phyloP scores from a whole-genome alignment of 2,888 invertebrate species.

The Agriopis leucophaearia region DNA sequence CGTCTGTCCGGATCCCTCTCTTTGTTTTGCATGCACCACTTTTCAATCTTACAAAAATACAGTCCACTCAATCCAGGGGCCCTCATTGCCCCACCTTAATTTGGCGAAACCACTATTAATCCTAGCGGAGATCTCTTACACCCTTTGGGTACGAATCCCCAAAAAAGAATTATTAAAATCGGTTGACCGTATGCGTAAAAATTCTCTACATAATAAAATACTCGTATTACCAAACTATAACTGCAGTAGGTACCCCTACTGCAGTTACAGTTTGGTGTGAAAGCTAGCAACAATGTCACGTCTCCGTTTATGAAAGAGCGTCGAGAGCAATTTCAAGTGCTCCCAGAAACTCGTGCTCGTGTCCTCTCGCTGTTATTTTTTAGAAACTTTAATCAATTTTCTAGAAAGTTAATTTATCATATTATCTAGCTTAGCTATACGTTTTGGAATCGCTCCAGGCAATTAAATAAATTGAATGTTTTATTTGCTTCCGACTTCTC shows the following conservation, averaged over 20 bases:
- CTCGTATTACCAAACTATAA: too few relatives aligned
- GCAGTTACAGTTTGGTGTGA: slow-evolving; percentile 21
- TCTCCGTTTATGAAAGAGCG: slow-evolving; percentile 36
- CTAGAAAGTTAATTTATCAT: slow-evolving; percentile 7
- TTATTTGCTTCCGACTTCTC: slow-evolving; percentile 19
- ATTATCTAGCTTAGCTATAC: slow-evolving; percentile 17
- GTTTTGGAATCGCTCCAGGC: slow-evolving; percentile 30
- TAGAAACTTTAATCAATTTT: slow-evolving; percentile 29
- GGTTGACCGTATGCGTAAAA: too few relatives aligned
- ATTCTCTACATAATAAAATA: slow-evolving; percentile 35
- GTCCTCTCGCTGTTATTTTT: slow-evolving; percentile 17
- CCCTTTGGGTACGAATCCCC: background rate
- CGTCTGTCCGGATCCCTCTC: too few relatives aligned
- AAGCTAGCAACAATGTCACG: slow-evolving; percentile 39
- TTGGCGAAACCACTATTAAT: too few relatives aligned
- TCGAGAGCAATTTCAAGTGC: slow-evolving; percentile 30
- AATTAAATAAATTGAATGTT: slow-evolving; percentile 30
- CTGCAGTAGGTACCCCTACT: too few relatives aligned
- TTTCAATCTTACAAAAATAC: too few relatives aligned
- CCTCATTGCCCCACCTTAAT: too few relatives aligned
- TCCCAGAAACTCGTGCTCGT: slow-evolving; percentile 19
- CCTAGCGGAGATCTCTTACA: too few relatives aligned
- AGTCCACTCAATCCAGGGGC: too few relatives aligned
- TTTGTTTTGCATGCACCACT: too few relatives aligned
- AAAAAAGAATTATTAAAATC: too few relatives aligned